Percentiles rank a stretch among this genome's conserved stretches.
phyloP scores from a whole-genome alignment of 2,113 vertebrate genomes.

The Heliornis fulica region DNA sequence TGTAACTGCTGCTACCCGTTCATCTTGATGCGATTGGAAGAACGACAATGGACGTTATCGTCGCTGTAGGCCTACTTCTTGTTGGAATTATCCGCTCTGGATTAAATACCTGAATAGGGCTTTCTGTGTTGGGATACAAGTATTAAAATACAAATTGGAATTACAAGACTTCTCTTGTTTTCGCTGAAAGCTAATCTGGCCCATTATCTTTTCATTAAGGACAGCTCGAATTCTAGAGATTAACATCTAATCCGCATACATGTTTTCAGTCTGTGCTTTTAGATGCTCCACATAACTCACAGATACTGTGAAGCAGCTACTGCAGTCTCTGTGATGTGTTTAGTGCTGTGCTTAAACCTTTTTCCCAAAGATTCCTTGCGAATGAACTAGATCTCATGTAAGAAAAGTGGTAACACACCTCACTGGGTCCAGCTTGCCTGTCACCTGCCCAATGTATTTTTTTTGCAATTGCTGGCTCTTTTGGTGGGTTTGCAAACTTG shows the following conservation, averaged over 20 bases:
- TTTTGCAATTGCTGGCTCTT: background rate
- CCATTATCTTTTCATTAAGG: background rate
- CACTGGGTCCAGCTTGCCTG: background rate
- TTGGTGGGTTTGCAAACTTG: background rate
- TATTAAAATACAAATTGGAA: background rate
- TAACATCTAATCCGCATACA: background rate
- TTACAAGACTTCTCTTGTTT: background rate
- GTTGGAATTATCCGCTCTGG: background rate
- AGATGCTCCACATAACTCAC: background rate
- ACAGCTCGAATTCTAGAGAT: background rate
- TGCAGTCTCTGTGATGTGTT: background rate
- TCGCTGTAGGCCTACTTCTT: background rate
- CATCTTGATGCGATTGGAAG: rapidly evolving
- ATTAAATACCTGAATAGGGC: background rate
- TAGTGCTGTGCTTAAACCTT: background rate
- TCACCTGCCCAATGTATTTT: background rate
- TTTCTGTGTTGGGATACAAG: background rate
- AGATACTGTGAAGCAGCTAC: background rate
- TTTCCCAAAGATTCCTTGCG: background rate
- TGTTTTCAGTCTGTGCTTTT: background rate
- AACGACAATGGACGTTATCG: background rate
- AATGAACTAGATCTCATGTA: rapidly evolving
- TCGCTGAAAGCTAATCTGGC: background rate
- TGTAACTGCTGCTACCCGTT: background rate
- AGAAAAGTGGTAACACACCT: rapidly evolving